A percentile compares a stretch with the other conserved stretches of the same genome.
phyloP scores from a whole-genome alignment of 2,888 invertebrate species.

The Clanis bilineata region DNA sequence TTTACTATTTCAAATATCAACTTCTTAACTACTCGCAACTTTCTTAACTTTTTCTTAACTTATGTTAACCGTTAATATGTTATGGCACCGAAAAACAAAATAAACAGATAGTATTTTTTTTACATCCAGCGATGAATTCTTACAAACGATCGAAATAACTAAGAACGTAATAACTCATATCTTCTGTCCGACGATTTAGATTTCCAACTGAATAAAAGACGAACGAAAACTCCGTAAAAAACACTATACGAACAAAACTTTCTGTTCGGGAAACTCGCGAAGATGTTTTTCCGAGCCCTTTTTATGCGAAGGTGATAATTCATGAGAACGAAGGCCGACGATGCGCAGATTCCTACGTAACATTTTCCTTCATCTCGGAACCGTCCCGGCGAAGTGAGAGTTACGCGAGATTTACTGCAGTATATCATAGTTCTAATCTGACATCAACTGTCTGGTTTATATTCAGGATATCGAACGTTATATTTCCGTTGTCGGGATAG shows the following conservation, averaged over 20 bases:
- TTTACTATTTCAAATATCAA: too few relatives aligned
- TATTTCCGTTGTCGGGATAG: background rate
- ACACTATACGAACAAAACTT: slow-evolving; percentile 7
- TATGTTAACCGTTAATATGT: too few relatives aligned
- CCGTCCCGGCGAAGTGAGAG: slow-evolving; percentile 2
- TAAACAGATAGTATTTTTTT: too few relatives aligned
- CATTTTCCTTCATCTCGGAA: slow-evolving; percentile 10
- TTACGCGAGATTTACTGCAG: slow-evolving; percentile 4
- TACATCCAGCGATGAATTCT: too few relatives aligned
- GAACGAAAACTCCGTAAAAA: background rate
- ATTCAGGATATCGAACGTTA: slow-evolving; percentile 3
- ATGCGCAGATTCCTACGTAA: slow-evolving; percentile 10
- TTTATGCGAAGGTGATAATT: slow-evolving; percentile 12
- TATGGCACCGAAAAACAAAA: too few relatives aligned
- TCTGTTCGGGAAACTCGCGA: background rate
- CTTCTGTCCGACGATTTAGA: background rate
- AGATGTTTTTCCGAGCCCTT: slow-evolving; percentile 10
- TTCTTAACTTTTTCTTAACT: too few relatives aligned
- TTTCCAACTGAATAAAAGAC: background rate
- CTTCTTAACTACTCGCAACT: too few relatives aligned
- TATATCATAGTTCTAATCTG: slow-evolving; percentile 10
- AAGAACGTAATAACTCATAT: background rate
- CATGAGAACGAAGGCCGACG: slow-evolving; percentile 10
- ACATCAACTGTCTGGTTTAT: slow-evolving; percentile 4
- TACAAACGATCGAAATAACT: background rate